phyloP scores from a whole-genome alignment of 2,797 vertebrate genomes.

The Dendrocincla fuliginosa region DNA sequence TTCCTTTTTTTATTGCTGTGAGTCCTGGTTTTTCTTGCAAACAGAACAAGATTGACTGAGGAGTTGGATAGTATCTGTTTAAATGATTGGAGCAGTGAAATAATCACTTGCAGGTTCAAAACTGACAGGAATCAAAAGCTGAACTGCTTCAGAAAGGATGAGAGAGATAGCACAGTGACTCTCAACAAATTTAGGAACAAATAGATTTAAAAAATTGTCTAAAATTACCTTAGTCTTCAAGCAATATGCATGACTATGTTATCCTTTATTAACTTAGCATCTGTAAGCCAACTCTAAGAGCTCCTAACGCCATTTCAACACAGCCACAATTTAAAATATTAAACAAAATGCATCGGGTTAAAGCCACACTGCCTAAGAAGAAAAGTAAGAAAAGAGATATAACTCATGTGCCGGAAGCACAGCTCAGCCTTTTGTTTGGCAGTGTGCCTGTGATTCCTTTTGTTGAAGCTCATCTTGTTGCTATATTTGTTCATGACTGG shows the following conservation, averaged over 20 bases:
- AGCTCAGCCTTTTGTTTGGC: not conserved
- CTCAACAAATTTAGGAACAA: not conserved
- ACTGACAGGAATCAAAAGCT: not conserved
- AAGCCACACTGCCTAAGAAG: not conserved
- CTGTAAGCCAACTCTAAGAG: not conserved
- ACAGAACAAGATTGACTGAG: not conserved
- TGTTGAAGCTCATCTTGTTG: slow-evolving; percentile 23
- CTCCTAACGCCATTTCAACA: not conserved
- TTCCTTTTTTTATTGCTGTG: not conserved
- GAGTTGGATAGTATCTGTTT: not conserved
- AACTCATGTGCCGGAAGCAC: not conserved
- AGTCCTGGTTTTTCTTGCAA: not conserved
- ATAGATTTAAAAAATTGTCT: not conserved
- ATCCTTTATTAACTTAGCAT: not conserved
- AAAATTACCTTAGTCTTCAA: not conserved
- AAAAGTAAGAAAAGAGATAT: not conserved
- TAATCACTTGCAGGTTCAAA: not conserved
- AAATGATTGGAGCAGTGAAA: not conserved
- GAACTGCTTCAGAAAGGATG: not conserved
- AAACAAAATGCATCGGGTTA: not conserved
- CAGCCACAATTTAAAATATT: not conserved
- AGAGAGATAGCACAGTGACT: not conserved
- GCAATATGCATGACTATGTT: not conserved
- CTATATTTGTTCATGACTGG: slow-evolving; percentile 51
- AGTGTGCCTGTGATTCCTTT: not conserved